phyloP scores from a whole-genome alignment of 2,797 vertebrate genomes.

The Oryzias dopingdopingensis region DNA sequence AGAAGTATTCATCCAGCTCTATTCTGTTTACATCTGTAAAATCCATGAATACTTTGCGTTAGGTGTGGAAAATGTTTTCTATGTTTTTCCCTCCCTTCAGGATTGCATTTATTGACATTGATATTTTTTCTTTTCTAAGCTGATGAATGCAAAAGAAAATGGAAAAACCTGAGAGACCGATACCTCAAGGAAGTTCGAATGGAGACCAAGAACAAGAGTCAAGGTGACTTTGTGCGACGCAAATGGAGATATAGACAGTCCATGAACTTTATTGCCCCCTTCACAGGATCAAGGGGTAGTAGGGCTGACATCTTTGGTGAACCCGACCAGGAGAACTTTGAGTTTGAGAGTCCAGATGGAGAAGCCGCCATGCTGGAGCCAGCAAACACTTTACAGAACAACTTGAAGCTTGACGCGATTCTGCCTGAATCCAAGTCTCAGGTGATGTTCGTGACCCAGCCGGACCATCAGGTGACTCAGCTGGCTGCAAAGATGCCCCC shows the following conservation, averaged over 20 bases:
- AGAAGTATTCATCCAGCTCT: too few relatives aligned
- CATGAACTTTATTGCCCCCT: conserved; percentile 71
- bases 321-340: conserved; percentile 46
- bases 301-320: conserved; percentile 36
- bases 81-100: too few relatives aligned
- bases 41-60: too few relatives aligned
- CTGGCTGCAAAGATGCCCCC: conserved; percentile 48
- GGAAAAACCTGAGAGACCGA: conserved; percentile 77
- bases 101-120: background rate
- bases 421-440: conserved; percentile 53
- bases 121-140: conserved; percentile 47
- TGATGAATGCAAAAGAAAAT: conserved; percentile 75
- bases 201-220: conserved; percentile 67
- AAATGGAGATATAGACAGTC: conserved; percentile 70
- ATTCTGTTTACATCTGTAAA: too few relatives aligned
- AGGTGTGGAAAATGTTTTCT: too few relatives aligned
- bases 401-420: conserved; percentile 26
- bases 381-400: conserved; percentile 29
- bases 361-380: conserved; percentile 32
- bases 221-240: conserved; percentile 62
- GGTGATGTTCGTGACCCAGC: conserved; percentile 33
- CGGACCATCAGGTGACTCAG: conserved; percentile 46
- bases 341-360: conserved; percentile 33
- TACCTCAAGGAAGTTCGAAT: conserved; percentile 73
- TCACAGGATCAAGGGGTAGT: conserved; percentile 61